A percentile compares a stretch with the other conserved stretches of the same genome.
Conservation (phyloP, 2,797 vertebrate genomes). For the Choloepus didactylus region DNA sequence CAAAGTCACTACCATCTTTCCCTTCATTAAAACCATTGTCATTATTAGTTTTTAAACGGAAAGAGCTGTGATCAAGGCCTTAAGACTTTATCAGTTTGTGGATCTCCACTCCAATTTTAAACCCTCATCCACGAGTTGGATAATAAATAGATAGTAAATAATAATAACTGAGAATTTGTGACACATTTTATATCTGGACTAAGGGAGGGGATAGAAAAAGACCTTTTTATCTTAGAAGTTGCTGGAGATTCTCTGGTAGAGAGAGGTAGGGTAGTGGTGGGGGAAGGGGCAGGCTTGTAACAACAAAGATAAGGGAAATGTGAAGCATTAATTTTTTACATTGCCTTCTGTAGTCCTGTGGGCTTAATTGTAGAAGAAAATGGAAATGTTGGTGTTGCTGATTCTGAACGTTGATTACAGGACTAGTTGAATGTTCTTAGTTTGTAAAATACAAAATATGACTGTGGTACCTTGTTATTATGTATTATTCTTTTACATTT, state of each 20-base stretch:
- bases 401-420: conserved; percentile 64
- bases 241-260: conserved; percentile 49
- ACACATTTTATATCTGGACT: conserved; percentile 31
- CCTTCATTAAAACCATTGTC: conserved; percentile 50
- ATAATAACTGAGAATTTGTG: conserved; percentile 59
- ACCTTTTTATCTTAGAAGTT: conserved; percentile 52
- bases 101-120: not conserved
- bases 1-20: conserved; percentile 33
- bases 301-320: conserved; percentile 9
- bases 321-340: conserved; percentile 37
- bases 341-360: conserved; percentile 5
- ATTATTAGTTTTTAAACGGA: conserved; percentile 58
- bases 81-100: conserved; percentile 51
- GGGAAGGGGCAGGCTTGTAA: not conserved
- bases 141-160: conserved; percentile 57
- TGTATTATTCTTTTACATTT: conserved; percentile 45
- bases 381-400: conserved; percentile 34
- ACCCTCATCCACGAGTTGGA: conserved; percentile 24
- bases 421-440: conserved; percentile 41
- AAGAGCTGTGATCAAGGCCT: conserved; percentile 26
- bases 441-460: conserved; percentile 49
- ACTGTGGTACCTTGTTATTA: conserved; percentile 15
- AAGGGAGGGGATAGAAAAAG: conserved; percentile 57
- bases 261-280: not conserved
- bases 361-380: conserved; percentile 31